Evolutionary conservation across 2,888 invertebrate genomes (phyloP).

Genomic region (Timandra comae): DNA sequence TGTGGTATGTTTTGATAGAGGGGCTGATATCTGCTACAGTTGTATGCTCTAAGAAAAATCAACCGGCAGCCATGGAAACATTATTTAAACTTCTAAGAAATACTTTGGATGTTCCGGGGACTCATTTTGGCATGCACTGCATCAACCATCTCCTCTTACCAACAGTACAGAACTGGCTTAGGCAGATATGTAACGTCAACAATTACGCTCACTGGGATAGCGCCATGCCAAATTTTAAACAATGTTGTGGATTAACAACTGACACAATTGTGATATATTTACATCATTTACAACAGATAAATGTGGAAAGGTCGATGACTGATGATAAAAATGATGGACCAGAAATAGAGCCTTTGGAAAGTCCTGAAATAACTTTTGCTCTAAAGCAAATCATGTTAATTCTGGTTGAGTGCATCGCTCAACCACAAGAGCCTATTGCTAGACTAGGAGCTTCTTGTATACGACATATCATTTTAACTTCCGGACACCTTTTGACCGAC

Average conservation of each 20-base stretch:
- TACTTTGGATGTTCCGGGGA: slow-evolving; percentile 87
- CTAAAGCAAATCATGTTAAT: slow-evolving; percentile 90
- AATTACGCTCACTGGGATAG: slow-evolving; percentile 80
- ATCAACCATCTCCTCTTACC: slow-evolving; percentile 94
- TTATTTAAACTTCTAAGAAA: slow-evolving; percentile 89
- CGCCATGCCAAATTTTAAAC: slow-evolving; percentile 93
- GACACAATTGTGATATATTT: slow-evolving; percentile 93
- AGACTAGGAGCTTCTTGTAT: slow-evolving; percentile 95
- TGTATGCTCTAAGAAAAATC: slow-evolving; percentile 91
- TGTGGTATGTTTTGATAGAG: slow-evolving; percentile 93
- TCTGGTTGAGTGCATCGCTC: slow-evolving; percentile 92
- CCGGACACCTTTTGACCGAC: slow-evolving; percentile 86
- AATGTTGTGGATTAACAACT: slow-evolving; percentile 94
- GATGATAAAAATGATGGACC: slow-evolving; percentile 54
- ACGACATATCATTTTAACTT: slow-evolving; percentile 88
- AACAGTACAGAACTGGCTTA: slow-evolving; percentile 94
- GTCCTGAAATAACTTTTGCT: slow-evolving; percentile 81
- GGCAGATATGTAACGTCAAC: slow-evolving; percentile 83
- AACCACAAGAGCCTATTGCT: slow-evolving; percentile 92
- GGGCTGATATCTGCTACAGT: slow-evolving; percentile 89
- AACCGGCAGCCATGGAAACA: slow-evolving; percentile 90
- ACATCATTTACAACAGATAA: slow-evolving; percentile 82
- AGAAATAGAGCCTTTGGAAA: slow-evolving; percentile 75
- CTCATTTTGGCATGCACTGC: slow-evolving; percentile 92
- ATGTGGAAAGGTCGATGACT: slow-evolving; percentile 50